These are phyloP conservation scores for Habropoda laboriosa DNA, from an alignment of 1,140 invertebrate genomes.

Conservation along the genomic window DNA sequence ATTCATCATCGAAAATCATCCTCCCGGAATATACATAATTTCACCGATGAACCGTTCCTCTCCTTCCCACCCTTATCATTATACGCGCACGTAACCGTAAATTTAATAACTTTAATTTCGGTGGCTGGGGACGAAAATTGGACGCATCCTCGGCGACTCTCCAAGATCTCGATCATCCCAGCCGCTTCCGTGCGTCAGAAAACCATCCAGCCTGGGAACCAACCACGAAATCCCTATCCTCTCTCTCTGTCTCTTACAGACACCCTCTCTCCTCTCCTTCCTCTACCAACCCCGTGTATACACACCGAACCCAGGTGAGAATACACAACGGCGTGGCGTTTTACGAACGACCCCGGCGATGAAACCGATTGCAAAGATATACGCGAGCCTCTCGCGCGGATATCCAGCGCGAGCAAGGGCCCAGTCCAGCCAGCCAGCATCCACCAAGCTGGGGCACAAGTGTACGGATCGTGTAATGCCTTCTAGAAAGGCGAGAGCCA, in stretches of 20 bases:
- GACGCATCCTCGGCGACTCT: not conserved
- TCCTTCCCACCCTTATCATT: slow-evolving; percentile 13
- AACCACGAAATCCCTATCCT: not conserved
- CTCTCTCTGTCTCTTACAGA: not conserved
- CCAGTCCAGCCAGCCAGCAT: slow-evolving; percentile 60
- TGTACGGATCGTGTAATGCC: slow-evolving; percentile 71
- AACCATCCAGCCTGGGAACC: not conserved
- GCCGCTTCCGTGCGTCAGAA: not conserved
- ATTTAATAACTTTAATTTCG: slow-evolving; percentile 10
- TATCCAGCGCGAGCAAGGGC: slow-evolving; percentile 22
- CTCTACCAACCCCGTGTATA: no score
- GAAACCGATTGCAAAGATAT: slow-evolving; percentile 72
- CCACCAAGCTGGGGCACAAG: slow-evolving; percentile 61
- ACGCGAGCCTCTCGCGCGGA: slow-evolving; percentile 40
- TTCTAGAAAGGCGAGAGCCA: slow-evolving; percentile 67
- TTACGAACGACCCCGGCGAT: slow-evolving; percentile 59
- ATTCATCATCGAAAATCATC: slow-evolving; percentile 76
- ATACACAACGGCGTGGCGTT: slow-evolving; percentile 56
- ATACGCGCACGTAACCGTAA: slow-evolving; percentile 15
- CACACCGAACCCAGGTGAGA: slow-evolving; percentile 65
- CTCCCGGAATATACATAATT: slow-evolving; percentile 73
- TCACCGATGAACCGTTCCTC: slow-evolving; percentile 11
- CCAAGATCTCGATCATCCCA: not conserved
- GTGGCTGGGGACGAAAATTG: not conserved
- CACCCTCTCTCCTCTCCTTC: not conserved